Conservation (phyloP, 2,113 vertebrate genomes). For the Oncorhynchus nerka region DNA sequence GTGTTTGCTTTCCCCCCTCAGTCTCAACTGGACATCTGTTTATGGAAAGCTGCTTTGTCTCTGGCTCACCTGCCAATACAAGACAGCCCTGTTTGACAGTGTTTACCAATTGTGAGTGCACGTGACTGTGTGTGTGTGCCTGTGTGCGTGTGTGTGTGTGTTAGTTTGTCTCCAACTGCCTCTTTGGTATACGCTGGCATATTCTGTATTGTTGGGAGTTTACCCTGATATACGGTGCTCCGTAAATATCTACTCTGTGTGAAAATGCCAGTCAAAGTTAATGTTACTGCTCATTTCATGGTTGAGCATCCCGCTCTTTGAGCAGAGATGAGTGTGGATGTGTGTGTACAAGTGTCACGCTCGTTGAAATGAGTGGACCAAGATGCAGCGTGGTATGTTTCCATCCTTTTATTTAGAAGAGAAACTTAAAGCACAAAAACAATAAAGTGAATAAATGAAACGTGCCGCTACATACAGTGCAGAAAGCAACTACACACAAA, state of each 20-base stretch:
- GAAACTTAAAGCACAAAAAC: too few species aligned
- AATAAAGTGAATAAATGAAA: too few species aligned
- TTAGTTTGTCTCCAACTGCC: neutral
- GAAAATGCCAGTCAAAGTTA: constrained; percentile 44
- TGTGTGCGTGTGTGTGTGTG: neutral
- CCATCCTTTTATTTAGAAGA: too few species aligned
- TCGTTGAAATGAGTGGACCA: too few species aligned
- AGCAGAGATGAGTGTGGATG: neutral
- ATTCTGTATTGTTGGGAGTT: constrained; percentile 17
- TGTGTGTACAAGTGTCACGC: too few species aligned
- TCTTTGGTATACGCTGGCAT: constrained; percentile 34
- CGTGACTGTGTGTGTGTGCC: constrained; percentile 7
- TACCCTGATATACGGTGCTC: constrained; percentile 21
- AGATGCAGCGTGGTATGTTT: too few species aligned
- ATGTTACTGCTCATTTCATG: constrained; percentile 35
- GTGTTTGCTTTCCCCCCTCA: constrained; percentile 4
- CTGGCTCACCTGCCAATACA: neutral
- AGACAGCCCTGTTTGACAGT: too few species aligned
- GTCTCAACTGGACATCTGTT: constrained; percentile 34
- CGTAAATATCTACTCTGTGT: constrained; percentile 23
- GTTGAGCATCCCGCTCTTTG: constrained; percentile 25
- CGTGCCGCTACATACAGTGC: too few species aligned
- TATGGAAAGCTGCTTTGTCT: constrained; percentile 36
- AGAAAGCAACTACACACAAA: too few species aligned
- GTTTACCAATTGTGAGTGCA: neutral